These are phyloP conservation scores for Monomorium pharaonis DNA, from an alignment of 1,140 invertebrate genomes.

Conservation along the genomic window DNA sequence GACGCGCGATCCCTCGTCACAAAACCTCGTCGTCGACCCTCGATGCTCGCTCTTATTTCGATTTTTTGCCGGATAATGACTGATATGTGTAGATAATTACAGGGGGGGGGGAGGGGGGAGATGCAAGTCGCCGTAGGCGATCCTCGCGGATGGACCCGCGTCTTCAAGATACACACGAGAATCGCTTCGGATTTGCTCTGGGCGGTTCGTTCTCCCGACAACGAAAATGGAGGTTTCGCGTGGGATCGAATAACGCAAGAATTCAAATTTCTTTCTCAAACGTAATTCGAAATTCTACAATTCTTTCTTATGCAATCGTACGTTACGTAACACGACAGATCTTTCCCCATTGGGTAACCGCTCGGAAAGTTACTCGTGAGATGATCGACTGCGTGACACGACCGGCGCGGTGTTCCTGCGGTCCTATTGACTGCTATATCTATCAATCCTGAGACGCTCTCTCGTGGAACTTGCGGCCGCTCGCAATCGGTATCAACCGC, in stretches of 20 bases:
- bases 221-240: neutral
- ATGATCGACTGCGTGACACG: slow-evolving; percentile 42
- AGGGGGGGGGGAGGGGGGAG: neutral
- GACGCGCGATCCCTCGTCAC: neutral
- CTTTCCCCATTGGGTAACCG: slow-evolving; percentile 12
- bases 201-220: neutral
- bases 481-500: slow-evolving; percentile 48
- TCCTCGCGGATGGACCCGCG: neutral
- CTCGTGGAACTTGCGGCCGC: neutral
- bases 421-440: slow-evolving; percentile 69
- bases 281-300: neutral
- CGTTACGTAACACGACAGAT: slow-evolving; percentile 44
- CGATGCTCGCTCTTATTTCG: slow-evolving; percentile 10
- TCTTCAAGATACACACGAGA: neutral
- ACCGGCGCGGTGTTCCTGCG: slow-evolving; percentile 33
- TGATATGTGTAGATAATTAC: slow-evolving; percentile 51
- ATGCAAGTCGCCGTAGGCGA: slow-evolving; percentile 10
- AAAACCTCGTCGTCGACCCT: neutral
- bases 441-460: slow-evolving; percentile 63
- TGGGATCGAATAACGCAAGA: neutral
- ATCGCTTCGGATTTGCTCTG: neutral
- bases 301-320: slow-evolving; percentile 21
- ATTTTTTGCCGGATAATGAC: slow-evolving; percentile 41
- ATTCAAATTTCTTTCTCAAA: slow-evolving; percentile 3
- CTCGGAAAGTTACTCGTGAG: slow-evolving; percentile 30